Percentiles rank a stretch among this genome's conserved stretches.
Evolutionary conservation across 1,140 invertebrate species (phyloP).

Genomic region (Pachypsylla venusta): DNA sequence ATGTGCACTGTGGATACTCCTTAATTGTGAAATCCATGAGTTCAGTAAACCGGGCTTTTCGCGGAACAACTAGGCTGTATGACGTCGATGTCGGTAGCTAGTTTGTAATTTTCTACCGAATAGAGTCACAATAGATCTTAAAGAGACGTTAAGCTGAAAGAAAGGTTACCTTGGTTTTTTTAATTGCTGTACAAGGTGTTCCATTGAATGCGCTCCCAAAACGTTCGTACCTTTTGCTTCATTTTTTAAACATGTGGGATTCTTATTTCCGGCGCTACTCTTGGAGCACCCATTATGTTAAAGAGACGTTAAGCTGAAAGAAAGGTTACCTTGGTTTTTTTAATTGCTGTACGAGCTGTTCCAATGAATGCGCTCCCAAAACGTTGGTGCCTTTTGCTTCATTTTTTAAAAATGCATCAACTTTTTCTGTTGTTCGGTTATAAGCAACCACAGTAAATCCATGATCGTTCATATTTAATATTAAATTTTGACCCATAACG

Average conservation of each 20-base stretch:
- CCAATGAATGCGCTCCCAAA: slow-evolving; percentile 80
- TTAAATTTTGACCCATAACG: slow-evolving; percentile 99
- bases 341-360: slow-evolving; percentile 84
- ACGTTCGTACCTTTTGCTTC: slow-evolving; percentile 86
- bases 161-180: slow-evolving; percentile 75
- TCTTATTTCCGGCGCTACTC: no score
- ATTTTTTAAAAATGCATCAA: slow-evolving; percentile 53
- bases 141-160: no score
- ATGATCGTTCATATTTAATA: slow-evolving; percentile 98
- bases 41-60: no score
- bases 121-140: no score
- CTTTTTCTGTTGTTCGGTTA: slow-evolving; percentile 93
- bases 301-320: no score
- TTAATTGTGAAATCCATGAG: no score
- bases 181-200: slow-evolving; percentile 84
- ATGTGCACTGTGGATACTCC: no score
- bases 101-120: no score
- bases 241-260: no score
- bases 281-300: no score
- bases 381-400: slow-evolving; percentile 86
- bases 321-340: slow-evolving; percentile 75
- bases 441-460: slow-evolving; percentile 97
- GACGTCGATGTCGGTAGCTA: no score
- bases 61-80: no score
- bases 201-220: slow-evolving; percentile 80